Base-by-base conservation (phyloP, 2,888 invertebrate genomes). In the Pasiphila rectangulata region DNA sequence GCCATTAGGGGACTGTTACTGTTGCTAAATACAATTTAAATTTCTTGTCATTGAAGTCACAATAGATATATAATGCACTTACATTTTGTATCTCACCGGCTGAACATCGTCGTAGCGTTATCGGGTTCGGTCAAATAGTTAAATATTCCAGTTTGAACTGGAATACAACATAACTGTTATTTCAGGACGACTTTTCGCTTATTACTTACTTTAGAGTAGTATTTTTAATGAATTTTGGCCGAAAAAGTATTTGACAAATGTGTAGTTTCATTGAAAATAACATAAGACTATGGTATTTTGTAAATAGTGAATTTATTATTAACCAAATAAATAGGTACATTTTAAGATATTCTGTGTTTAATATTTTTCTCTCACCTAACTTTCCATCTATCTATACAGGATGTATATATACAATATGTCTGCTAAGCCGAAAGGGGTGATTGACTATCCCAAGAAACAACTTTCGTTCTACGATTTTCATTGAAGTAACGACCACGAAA, bases 261-360 rank as follows among this genome's bases (percentile, higher is more conserved):
- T 25, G 24, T 44, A 40, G 39, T 50, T 40, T 36, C 30, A 20
- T 41, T 29, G 41, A 15, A 43, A 53, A 35, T 32, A 39, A 37
- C 41, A 30, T 23, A 76, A 74, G 70, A 69, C 70, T 72, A 43
- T 53, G 57, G 74, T 75, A 75, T 75, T 74, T 78, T 84, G 83
- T 85, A 85, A 83, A 83, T 84, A 85, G 75, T 73, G 69, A 72
- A 75, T 77, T 75, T 68, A 68, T 69, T 71, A 73, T 69, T 79
- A 79, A 83, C 81, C 80, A 83, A 84, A 84, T 83, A 79, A 79
- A 77, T 75, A 32, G 4, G 16, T 21, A 73, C 75, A 67, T 67
- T 67, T 61, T 70, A 66, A 64, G 57, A 56, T 52, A 54, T 27
- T n/a, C n/a, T n/a, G n/a, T n/a, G n/a, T n/a, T n/a, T n/a, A n/a